phyloP scores from a whole-genome alignment of 2,113 vertebrate genomes.

The Gallinago paraguaiae region DNA sequence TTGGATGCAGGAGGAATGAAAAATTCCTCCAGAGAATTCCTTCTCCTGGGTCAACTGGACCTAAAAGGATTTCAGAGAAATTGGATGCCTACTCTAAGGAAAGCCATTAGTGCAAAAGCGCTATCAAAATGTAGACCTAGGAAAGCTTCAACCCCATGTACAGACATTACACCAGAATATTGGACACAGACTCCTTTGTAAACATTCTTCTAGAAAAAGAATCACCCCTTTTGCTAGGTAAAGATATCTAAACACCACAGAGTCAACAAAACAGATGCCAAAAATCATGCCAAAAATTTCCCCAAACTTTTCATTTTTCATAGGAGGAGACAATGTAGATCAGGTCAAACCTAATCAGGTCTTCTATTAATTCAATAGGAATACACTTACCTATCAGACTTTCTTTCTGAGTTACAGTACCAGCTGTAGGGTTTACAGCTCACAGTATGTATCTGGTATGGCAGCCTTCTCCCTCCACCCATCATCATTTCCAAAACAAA shows the following conservation, averaged over 20 bases:
- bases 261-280: background rate
- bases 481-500: slow-evolving; percentile 31
- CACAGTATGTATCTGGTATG: background rate
- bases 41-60: slow-evolving; percentile 30
- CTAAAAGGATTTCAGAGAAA: slow-evolving; percentile 1
- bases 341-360: background rate
- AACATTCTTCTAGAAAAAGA: background rate
- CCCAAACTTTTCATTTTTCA: background rate
- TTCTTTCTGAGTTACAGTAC: background rate
- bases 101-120: background rate
- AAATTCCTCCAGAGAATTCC: slow-evolving; percentile 7
- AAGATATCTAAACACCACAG: background rate
- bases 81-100: background rate
- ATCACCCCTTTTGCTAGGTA: background rate
- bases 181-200: background rate
- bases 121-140: background rate
- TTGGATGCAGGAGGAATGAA: background rate
- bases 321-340: background rate
- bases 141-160: background rate
- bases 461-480: background rate
- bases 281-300: background rate
- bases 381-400: background rate
- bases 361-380: background rate
- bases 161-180: background rate
- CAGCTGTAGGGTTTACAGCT: background rate